These are phyloP conservation scores for Ptychochromis oligacanthus DNA, from an alignment of 2,113 vertebrate genomes.

Conservation along the genomic window DNA sequence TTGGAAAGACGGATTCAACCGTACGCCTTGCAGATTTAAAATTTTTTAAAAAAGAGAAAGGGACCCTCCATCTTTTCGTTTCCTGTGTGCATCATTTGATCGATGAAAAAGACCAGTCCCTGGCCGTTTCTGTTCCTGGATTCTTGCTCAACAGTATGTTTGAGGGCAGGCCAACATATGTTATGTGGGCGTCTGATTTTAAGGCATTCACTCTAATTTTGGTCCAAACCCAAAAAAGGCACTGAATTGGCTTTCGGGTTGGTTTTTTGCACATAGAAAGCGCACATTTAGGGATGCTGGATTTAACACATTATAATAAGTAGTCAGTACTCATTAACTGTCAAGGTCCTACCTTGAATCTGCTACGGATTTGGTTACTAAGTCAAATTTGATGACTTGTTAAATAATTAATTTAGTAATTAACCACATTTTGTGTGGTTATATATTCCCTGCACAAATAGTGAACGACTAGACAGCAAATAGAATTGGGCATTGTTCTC, in stretches of 20 bases:
- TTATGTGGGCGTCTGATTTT: constrained; percentile 45
- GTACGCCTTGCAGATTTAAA: constrained; percentile 39
- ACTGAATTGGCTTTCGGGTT: constrained; percentile 19
- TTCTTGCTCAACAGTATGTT: constrained; percentile 46
- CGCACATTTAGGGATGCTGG: constrained; percentile 14
- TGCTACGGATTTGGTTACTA: background rate
- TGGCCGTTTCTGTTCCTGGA: constrained; percentile 24
- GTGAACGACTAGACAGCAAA: constrained; percentile 15
- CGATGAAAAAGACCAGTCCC: constrained; percentile 31
- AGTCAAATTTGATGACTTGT: constrained; percentile 5
- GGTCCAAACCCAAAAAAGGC: constrained; percentile 30
- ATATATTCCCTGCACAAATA: constrained; percentile 1
- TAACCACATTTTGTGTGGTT: constrained; percentile 6
- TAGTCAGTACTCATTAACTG: constrained; percentile 50
- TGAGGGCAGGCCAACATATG: constrained; percentile 40
- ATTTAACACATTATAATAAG: constrained; percentile 42
- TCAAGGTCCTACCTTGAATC: constrained; percentile 27
- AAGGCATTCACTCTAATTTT: constrained; percentile 19
- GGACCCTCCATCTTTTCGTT: background rate
- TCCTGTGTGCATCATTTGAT: constrained; percentile 33
- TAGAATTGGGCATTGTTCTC: constrained; percentile 83
- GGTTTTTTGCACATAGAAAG: constrained; percentile 21
- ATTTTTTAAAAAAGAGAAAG: constrained; percentile 22
- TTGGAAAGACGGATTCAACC: constrained; percentile 13
- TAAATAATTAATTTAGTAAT: constrained; percentile 30